Evolutionary conservation across 2,888 invertebrate genomes (phyloP), one percentile per base, ranked within the genome.

Genomic region (Bedellia somnulentella): DNA sequence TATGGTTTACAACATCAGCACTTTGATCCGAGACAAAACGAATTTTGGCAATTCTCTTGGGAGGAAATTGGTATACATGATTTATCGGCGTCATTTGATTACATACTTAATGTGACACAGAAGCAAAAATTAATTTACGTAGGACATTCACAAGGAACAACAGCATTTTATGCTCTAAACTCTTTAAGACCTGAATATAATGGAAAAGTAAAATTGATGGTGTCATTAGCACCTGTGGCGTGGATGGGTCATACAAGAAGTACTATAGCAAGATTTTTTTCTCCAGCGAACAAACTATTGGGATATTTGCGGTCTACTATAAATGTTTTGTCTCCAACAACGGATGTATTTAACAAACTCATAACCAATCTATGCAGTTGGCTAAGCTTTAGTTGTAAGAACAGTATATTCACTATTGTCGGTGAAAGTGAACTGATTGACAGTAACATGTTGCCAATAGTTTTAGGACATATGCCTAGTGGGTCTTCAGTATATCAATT

Each of bases 51-150:
- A 8, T 78, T 56, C 46, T 83, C 85, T 26, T 89, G 83, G 81
- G 83, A 89, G 44, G 85, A 90, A 47, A 86, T 89, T 48, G 89
- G 86, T 0, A 32, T 61, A 2, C 79, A 79, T 46, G 91, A 92
- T 53, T 40, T 89, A 9, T 85, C 89, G 1, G 82, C 86, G 0
- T 82, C 81, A 66, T 80, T 91, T 6, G 83, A 90, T 44, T 77
- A 82, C 43, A 64, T 82, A 2, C 42, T 81, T 1, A 35, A 51
- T 1, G 32, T 34, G 0, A 84, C 84, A 0, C 60, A 63, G 0
- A 57, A 76, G 18, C 34, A 66, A 1, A 61, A 76, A 26, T 30
- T 90, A 1, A 78, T 79, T 42, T 88, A 85, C 54, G 52, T 86
- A 2, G 89, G 87, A 1, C 86, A 88, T 50, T 87, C 86, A 2